Percentiles rank a stretch among this genome's conserved stretches.
phyloP scores from a whole-genome alignment of 2,888 invertebrate species.

The Lypha dubia region DNA sequence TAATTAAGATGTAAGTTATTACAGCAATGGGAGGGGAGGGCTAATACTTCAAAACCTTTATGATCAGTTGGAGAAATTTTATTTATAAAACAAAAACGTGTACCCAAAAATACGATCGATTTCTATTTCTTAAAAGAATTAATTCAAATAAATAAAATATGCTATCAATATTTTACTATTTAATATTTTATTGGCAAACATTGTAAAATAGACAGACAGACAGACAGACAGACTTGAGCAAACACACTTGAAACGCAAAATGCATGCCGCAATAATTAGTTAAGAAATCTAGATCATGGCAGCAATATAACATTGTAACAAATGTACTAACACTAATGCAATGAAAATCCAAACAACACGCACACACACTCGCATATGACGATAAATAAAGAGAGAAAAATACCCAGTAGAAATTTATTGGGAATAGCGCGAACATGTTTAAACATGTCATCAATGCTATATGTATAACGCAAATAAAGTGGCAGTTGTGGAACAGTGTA shows the following conservation, averaged over 20 bases:
- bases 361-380: neutral
- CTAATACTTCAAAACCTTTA: too few species aligned
- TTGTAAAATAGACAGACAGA: slow-evolving; percentile 10
- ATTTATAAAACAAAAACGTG: neutral
- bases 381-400: slow-evolving; percentile 17
- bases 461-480: too few species aligned
- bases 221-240: slow-evolving; percentile 22
- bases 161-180: slow-evolving; percentile 10
- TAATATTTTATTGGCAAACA: slow-evolving; percentile 64
- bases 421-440: too few species aligned
- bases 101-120: neutral
- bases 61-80: too few species aligned
- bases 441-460: too few species aligned
- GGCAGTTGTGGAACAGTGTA: too few species aligned
- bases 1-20: too few species aligned
- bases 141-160: slow-evolving; percentile 20
- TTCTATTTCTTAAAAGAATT: neutral
- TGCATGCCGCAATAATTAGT: slow-evolving; percentile 77
- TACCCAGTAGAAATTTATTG: slow-evolving; percentile 27
- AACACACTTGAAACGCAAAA: slow-evolving; percentile 66
- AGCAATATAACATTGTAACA: slow-evolving; percentile 77
- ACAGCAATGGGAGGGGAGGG: too few species aligned
- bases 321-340: slow-evolving; percentile 62
- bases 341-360: slow-evolving; percentile 37
- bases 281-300: slow-evolving; percentile 80